Percentiles rank a stretch among this genome's conserved stretches.
phyloP scores from a whole-genome alignment of 2,797 vertebrate genomes.

The Gorsachius magnificus region DNA sequence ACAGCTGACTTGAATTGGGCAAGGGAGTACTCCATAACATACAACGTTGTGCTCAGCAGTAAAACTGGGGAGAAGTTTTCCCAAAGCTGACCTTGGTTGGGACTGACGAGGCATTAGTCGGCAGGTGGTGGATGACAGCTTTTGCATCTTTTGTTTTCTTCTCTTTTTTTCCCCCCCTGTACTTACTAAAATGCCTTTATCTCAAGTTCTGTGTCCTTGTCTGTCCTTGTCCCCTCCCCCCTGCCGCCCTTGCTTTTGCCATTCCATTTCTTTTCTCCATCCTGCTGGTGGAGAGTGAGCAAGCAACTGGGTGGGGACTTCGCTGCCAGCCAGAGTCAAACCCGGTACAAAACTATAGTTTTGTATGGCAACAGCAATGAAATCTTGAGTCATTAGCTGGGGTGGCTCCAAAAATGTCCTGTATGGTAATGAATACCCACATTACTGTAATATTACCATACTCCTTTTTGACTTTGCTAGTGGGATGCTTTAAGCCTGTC shows the following conservation, averaged over 20 bases:
- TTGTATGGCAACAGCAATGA: background rate
- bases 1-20: background rate
- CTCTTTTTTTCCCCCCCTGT: rapidly evolving
- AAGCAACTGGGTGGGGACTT: background rate
- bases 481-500: background rate
- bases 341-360: background rate
- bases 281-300: background rate
- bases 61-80: background rate
- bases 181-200: background rate
- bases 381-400: background rate
- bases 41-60: background rate
- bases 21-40: background rate
- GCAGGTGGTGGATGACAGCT: background rate
- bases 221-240: too few relatives aligned
- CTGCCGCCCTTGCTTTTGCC: background rate
- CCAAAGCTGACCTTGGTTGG: background rate
- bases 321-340: background rate
- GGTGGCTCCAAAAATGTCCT: background rate
- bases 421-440: background rate
- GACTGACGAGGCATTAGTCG: background rate
- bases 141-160: background rate
- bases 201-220: too few relatives aligned
- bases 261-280: background rate
- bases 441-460: background rate
- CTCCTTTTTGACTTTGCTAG: background rate